Base-by-base conservation (phyloP, 2,888 invertebrate species). In the Herminia tarsipennalis region DNA sequence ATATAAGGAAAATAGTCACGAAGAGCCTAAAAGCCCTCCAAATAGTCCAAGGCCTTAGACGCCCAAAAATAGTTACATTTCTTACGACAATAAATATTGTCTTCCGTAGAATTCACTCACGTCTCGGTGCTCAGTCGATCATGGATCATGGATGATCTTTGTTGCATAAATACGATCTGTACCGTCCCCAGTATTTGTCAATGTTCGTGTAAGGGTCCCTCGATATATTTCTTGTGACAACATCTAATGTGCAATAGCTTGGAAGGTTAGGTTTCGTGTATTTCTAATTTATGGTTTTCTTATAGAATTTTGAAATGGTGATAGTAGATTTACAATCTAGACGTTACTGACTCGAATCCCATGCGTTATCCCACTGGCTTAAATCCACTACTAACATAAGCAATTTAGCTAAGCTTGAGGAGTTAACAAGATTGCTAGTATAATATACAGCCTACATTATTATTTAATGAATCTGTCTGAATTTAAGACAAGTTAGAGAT, bases 181-280 rank as follows among this genome's bases (percentile, higher is more conserved):
- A 34, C 12, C 49, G 46, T 35, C 62, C 56, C 39, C 37, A 10
- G 42, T 58, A 71, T 70, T 71, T 69, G 56, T 70, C 70, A 66
- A 53, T 54, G 63, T 59, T 49, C 41, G 34, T 40, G 39, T 30
- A 39, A 27, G 25, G 22, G 41, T 53, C 30, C 57, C 54, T 35
- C 25, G 35, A 49, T 33, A 70, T 70, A 55, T 63, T 61, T 70
- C 71, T 66, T 51, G n/a, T 35, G 35, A 54, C 32, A 42, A 24
- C 36, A 28, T 33, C n/a, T 39, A 20, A 18, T 36, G 2, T 16
- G 6, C 5, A 12, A 17, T 10, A 22, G 30, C 18, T 6, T 9
- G 13, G 16, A 33, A 24, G 38, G 9, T 12, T 13, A 22, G 9
- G 9, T 28, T 27, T n/a, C n/a, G n/a, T n/a, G n/a, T n/a, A n/a